Base-by-base conservation (phyloP, 2,888 invertebrate genomes). In the Heliconius erato region DNA sequence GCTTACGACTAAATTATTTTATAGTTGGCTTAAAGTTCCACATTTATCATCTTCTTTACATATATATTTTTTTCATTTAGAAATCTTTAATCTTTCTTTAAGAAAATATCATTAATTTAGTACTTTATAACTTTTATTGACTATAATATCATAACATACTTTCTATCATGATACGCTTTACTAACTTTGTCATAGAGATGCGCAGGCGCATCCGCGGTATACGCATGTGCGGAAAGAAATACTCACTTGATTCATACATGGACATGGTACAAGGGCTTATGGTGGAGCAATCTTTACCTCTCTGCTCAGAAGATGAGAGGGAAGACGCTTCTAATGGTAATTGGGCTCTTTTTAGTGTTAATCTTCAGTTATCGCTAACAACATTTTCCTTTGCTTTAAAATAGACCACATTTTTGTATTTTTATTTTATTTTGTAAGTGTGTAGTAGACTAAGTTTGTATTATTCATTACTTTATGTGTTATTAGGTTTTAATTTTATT, bases 171-270 rank as follows among this genome's bases (percentile, higher is more conserved):
- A 63, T 80, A 72, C n/a, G 77, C 80, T 79, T 83, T 74, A 83
- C 83, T 81, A 85, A 79, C 76, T 85, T 84, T 83, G 86, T 81
- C 84, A 76, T 89, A 97, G 98, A 98, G 76, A 98, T 98, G 97
- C 96, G 98, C 54, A 97, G 98, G 28, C 97, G 98, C 74, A 98
- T 99, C 86, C 97, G 98, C 44, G 98, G 98, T 14, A 98, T 99
- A 91, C 96, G 98, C 88, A 98, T 98, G 97, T 97, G 98, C 2
- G 98, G 98, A 65, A 98, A 98, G 93, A 98, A 98, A 93, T 98
- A 98, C 92, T 99, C 98, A 0, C 95, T 99, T 87, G 99, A 99
- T 94, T 99, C 99, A 0, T 97, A 98, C 89, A 97, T 99, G 97
- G 99, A 99, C 91, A 97, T 99, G 89, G 98, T 98, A 68, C 98